Evolutionary conservation across 92 coral and sea anemone genomes (phyloP), one percentile per base, ranked within the genome.

Genomic region (Paramuricea clavata): DNA sequence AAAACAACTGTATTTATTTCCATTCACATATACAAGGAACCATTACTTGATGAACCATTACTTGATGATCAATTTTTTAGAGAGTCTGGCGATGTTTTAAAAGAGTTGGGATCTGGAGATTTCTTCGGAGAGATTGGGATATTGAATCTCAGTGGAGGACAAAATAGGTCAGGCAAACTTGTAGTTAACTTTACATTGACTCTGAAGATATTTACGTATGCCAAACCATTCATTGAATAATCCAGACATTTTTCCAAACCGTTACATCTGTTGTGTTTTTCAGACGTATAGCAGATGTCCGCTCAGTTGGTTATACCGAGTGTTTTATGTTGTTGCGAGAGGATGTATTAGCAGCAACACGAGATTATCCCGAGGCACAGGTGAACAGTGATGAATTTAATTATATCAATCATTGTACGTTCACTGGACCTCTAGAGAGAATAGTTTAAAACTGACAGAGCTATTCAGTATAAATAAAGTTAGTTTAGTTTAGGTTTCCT

Each of bases 281-380:
- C 87, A 95, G 98, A 69, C 95, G 98, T 30, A 95, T 98, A 42
- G 98, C 98, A 34, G 98, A 94, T 60, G 95, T 95, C 3, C 92
- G 98, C 28, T 94, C 95, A 6, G 87, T 95, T 12, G 98, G 98
- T 6, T 95, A 94, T 47, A 92, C 95, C 22, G 98, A 95, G 73
- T 95, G 98, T 42, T 94, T 95, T 71, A 97, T 95, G 82, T 83
- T 95, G 71, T 89, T 97, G 11, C 92, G 95, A 82, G 98, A 94
- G 25, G 98, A 95, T 42, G 98, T 95, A 17, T 75, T 95, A 82
- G 89, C 94, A 26, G 98, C 98, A 12, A 91, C 95, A 0, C 73
- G 95, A 21, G 98, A 95, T 79, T 95, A 90, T 47, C 98, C 98
- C 16, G 98, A 95, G 72, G 98, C 98, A 1, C 98, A 95, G 95